Conservation (phyloP, 2,888 invertebrate species). For the Drosophila neotestacea region DNA sequence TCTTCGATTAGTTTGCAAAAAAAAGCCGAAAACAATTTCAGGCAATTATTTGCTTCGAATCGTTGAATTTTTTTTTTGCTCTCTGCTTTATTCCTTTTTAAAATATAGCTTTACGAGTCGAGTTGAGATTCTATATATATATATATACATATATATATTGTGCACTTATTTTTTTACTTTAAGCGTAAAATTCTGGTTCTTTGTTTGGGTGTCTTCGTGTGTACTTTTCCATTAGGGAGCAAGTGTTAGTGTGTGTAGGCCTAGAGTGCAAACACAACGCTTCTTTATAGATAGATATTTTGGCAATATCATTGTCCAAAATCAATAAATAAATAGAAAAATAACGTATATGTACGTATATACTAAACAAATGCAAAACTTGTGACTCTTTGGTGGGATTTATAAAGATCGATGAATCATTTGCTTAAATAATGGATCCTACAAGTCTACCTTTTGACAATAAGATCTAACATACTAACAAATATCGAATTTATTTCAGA, state of each 20-base stretch:
- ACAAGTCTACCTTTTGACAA: not conserved
- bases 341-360: not conserved
- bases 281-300: conserved; percentile 8
- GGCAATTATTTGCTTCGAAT: conserved; percentile 30
- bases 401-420: not conserved
- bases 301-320: conserved; percentile 1
- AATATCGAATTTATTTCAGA: too few species aligned
- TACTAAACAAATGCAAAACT: conserved; percentile 11
- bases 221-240: conserved; percentile 43
- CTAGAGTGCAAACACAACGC: conserved; percentile 21
- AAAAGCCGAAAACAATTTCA: conserved; percentile 37
- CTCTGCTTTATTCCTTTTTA: conserved; percentile 18
- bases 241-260: conserved; percentile 4
- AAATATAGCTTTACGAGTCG: conserved; percentile 34
- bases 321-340: conserved; percentile 7
- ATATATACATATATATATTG: not conserved
- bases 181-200: conserved; percentile 32
- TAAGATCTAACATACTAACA: not conserved
- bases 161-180: conserved; percentile 13
- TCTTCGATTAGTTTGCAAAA: conserved; percentile 32
- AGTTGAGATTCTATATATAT: conserved; percentile 3
- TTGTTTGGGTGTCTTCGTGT: conserved; percentile 26
- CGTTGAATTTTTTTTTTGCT: conserved; percentile 9
- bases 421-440: not conserved
- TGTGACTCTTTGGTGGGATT: conserved; percentile 18